Evolutionary conservation across 1,140 invertebrate genomes (phyloP), one percentile per base, ranked within the genome.

Genomic region (Drosophila pruinosa): DNA sequence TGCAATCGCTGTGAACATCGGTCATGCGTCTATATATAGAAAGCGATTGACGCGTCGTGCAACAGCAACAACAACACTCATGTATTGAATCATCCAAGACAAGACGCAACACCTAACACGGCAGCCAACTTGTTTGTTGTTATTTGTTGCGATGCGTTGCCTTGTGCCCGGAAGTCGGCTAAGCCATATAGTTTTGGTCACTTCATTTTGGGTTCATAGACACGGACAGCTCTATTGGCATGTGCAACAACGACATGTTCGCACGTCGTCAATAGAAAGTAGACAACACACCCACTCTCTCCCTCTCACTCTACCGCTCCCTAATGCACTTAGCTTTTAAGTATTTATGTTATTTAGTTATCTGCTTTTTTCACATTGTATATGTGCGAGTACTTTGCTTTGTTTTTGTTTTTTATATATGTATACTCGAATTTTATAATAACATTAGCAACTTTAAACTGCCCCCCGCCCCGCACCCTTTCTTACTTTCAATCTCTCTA

Each of bases 1-100:
- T 50, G 57, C 45, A 52, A 43, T 53, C 38, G 65, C 26, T 10
- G 57, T 53, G 21, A 19, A 38, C 70, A 74, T 71, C 79, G 75
- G 65, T 82, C 79, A 85, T 85, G 15, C 28, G 24, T 39, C 79
- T 83, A 83, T 75, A 83, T 83, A 83, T 85, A 83, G 65, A 53
- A 63, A 69, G 75, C 69, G 31, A 24, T 3, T 15, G 34, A 24
- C 26, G 36, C 53, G 53, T n/a, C n/a, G n/a, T n/a, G n/a, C n/a
- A n/a, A n/a, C n/a, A n/a, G n/a, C n/a, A n/a, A n/a, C 36, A 43
- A 41, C 54, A 36, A 41, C 73, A 31, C 58, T 12, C 43, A 26
- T 85, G 26, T 12, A 47, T 85, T 85, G 80, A 85, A 72, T 83
- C 79, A 79, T 77, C 43, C 41, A 24, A n/a, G 14, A 47, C 43